phyloP scores from a whole-genome alignment of 2,113 vertebrate genomes.

The Anser brachyrhynchus region DNA sequence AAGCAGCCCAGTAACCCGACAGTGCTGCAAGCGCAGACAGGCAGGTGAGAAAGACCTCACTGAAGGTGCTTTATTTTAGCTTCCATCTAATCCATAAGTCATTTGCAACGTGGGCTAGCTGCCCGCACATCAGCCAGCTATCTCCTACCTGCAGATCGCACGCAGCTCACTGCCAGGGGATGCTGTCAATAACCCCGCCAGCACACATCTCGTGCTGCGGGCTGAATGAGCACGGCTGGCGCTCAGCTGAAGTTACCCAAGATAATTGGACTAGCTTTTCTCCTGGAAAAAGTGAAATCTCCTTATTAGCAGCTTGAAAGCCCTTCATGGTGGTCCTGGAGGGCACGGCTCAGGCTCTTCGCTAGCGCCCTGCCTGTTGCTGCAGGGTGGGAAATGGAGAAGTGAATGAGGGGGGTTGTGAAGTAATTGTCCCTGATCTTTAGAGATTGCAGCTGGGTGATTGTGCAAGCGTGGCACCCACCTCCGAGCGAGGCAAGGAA shows the following conservation, averaged over 20 bases:
- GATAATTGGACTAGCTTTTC: background rate
- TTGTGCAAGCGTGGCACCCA: background rate
- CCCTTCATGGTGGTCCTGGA: rapidly evolving
- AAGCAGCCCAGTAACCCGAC: background rate
- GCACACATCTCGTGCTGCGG: background rate
- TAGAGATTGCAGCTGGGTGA: background rate
- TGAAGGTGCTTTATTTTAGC: background rate
- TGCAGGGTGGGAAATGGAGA: background rate
- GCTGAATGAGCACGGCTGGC: background rate
- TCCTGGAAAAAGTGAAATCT: background rate
- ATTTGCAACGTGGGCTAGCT: rapidly evolving
- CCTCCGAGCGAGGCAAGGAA: background rate
- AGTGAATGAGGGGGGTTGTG: too few species aligned
- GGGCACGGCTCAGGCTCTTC: rapidly evolving
- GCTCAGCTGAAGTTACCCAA: background rate
- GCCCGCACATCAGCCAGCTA: background rate
- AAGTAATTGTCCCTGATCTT: background rate
- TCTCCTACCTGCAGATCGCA: rapidly evolving
- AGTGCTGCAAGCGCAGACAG: rapidly evolving
- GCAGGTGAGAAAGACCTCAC: background rate
- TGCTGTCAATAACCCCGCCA: background rate
- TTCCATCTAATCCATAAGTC: background rate
- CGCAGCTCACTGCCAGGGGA: rapidly evolving
- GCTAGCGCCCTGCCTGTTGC: rapidly evolving
- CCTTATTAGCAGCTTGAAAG: background rate